Evolutionary conservation across 2,888 invertebrate species (phyloP).

Genomic region (Agrochola lychnidis): DNA sequence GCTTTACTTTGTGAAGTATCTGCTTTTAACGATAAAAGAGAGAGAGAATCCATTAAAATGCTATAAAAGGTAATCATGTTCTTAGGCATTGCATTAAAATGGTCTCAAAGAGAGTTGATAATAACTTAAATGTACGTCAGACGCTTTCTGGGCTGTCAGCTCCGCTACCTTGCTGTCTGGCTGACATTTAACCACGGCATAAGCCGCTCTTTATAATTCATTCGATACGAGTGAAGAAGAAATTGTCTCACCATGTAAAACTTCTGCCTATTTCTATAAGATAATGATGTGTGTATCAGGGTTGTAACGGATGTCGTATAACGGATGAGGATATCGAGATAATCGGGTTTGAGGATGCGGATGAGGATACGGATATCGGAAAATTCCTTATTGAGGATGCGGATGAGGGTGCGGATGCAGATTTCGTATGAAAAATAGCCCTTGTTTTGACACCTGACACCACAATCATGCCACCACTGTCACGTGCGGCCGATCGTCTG

Average conservation of each 20-base stretch:
- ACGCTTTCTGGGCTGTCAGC: not conserved
- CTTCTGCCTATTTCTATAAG: not conserved
- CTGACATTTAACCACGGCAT: too few relatives aligned
- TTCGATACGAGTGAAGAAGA: not conserved
- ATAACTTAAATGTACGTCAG: not conserved
- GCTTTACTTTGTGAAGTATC: constrained; percentile 14
- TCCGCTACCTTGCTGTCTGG: not conserved
- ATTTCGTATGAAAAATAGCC: too few relatives aligned
- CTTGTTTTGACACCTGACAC: too few relatives aligned
- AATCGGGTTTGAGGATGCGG: too few relatives aligned
- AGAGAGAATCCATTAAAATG: constrained; percentile 22
- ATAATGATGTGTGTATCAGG: too few relatives aligned
- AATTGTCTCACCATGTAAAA: not conserved
- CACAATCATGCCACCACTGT: too few relatives aligned
- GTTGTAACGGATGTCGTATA: too few relatives aligned
- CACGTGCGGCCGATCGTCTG: too few relatives aligned
- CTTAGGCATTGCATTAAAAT: constrained; percentile 18
- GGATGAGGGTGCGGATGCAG: too few relatives aligned
- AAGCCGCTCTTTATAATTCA: not conserved
- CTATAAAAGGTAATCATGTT: constrained; percentile 16
- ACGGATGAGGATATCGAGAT: too few relatives aligned
- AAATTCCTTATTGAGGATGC: too few relatives aligned
- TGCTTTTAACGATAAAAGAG: constrained; percentile 16
- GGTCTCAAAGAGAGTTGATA: not conserved
- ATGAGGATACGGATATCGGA: too few relatives aligned